Evolutionary conservation across 2,113 vertebrate species (phyloP).

Genomic region (Hydropotes inermis): DNA sequence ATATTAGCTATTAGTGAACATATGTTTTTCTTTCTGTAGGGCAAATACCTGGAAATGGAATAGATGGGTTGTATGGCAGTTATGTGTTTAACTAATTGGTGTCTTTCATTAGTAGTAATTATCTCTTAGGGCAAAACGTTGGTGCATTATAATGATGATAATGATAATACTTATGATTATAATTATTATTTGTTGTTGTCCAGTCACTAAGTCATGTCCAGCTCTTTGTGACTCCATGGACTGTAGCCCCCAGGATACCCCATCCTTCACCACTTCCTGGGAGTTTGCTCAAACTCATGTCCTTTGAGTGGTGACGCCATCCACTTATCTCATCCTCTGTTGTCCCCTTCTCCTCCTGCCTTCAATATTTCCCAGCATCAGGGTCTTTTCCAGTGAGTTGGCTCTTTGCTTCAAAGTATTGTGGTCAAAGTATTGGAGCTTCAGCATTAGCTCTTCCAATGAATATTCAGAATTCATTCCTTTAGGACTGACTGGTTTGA

Average conservation of each 20-base stretch:
- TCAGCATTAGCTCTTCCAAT: not conserved
- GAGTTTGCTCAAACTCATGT: not conserved
- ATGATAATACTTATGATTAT: not conserved
- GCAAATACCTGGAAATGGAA: not conserved
- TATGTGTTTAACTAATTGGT: not conserved
- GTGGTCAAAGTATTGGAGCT: not conserved
- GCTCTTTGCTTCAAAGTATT: not conserved
- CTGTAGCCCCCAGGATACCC: not conserved
- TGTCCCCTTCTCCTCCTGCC: not conserved
- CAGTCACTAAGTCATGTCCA: not conserved
- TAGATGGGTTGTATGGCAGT: not conserved
- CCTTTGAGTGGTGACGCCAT: not conserved
- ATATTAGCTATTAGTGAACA: not conserved
- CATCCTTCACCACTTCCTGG: not conserved
- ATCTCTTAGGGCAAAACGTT: not conserved
- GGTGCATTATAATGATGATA: not conserved
- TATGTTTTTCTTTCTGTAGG: not conserved
- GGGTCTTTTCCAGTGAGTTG: not conserved
- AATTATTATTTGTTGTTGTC: not conserved
- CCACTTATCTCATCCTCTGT: not conserved
- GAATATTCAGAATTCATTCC: not conserved
- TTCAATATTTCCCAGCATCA: not conserved
- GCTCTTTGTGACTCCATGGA: not conserved
- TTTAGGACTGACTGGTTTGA: not conserved
- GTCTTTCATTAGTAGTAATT: not conserved